Evolutionary conservation across 2,888 invertebrate species (phyloP), one percentile per base, ranked within the genome.

Genomic region (Nemotelus pantherinus): DNA sequence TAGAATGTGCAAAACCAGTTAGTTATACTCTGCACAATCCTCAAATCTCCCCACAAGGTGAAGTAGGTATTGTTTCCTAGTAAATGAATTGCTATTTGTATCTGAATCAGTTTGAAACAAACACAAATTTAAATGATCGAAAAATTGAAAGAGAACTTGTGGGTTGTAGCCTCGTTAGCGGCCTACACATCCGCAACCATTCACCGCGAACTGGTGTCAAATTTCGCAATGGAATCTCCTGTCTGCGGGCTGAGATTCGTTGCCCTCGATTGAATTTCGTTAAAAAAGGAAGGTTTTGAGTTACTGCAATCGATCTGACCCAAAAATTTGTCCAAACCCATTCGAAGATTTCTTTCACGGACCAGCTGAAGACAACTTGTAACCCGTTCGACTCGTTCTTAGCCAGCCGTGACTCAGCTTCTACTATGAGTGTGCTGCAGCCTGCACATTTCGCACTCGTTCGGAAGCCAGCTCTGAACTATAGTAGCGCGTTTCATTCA

Each of bases 281-380:
- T 70, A 6, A 39, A 39, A 67, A 48, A 43, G 67, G 70, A 53
- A 55, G 55, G 70, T 55, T 53, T 70, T 53, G 2, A 2, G 43
- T 70, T 70, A 55, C 55, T 43, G 70, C 55, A 70, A 70, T n/a
- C 43, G 55, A 70, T 70, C 55, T 70, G 70, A 55, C 70, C 55
- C 70, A 70, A 55, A 55, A 70, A 70, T 55, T 7, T 2, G 50
- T 39, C 3, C 64, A n/a, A 39, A 64, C 7, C 6, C 68, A 50
- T n/a, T 48, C 43, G 25, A 5, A 43, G 63, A 43, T 9, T 39
- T 9, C 41, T 63, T 57, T 5, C 2, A 57, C 57, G 9, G 10
- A 57, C 7, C 57, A 57, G 3, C 57, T 41, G 44, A 70, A 25
- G 25, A 25, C 25, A 25, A 25, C 25, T 25, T 25, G 25, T 25